These are phyloP conservation scores for Auanema freiburgensis DNA, from an alignment of 2,888 invertebrate genomes.

Conservation along the genomic window DNA sequence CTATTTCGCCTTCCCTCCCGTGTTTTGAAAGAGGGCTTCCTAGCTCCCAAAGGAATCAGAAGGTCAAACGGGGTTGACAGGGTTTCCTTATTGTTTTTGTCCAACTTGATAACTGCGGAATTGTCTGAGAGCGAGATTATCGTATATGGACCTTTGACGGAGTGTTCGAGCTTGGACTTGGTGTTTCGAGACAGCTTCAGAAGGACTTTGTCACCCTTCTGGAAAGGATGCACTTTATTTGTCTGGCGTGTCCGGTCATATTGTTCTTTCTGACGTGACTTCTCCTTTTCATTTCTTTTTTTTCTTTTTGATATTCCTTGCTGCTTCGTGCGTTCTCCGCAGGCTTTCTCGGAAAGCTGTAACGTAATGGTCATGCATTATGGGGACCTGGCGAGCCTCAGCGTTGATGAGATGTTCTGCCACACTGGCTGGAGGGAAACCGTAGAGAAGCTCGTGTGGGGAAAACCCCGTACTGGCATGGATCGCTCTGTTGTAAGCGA, in stretches of 20 bases:
- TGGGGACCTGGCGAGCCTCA: no score
- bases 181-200: constrained; percentile 10
- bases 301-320: no score
- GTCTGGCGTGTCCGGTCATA: no score
- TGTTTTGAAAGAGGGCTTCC: no score
- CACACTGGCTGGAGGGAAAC: not conserved
- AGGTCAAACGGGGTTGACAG: no score
- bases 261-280: constrained; percentile 7
- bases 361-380: no score
- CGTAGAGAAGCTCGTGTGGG: constrained; percentile 14
- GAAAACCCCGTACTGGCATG: constrained; percentile 18
- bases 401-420: no score
- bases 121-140: not conserved
- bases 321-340: no score
- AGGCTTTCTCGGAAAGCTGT: not conserved
- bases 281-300: constrained; percentile 11
- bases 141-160: constrained; percentile 13
- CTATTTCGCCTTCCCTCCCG: no score
- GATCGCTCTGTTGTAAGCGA: constrained; percentile 19
- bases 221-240: constrained; percentile 1
- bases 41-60: no score
- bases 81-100: no score
- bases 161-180: constrained; percentile 2
- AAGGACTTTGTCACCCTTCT: constrained; percentile 12
- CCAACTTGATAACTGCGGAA: no score